Evolutionary conservation across 2,113 vertebrate genomes (phyloP).

Genomic region (Poeciliopsis retropinna): DNA sequence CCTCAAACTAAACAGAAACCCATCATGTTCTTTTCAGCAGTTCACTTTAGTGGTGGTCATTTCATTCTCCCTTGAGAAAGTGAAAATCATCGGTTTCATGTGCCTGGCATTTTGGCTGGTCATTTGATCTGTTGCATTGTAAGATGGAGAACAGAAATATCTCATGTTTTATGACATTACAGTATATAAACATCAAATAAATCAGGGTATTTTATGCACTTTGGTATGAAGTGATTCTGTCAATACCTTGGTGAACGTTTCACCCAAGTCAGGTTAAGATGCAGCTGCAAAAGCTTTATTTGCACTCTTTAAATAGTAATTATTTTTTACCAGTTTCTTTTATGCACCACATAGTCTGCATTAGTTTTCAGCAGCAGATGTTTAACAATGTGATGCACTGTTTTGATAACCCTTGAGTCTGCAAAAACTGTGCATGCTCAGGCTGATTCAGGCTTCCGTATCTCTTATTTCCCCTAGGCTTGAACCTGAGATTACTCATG

Average conservation of each 20-base stretch:
- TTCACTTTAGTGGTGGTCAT: not conserved
- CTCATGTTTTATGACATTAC: not conserved
- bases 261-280: conserved; percentile 1
- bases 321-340: conserved; percentile 15
- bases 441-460: conserved; percentile 31
- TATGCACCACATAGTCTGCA: conserved; percentile 16
- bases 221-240: not conserved
- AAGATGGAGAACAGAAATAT: not conserved
- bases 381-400: conserved; percentile 18
- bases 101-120: not conserved
- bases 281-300: not conserved
- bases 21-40: not conserved
- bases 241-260: not conserved
- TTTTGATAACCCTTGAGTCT: conserved; percentile 26
- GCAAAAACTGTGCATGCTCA: conserved; percentile 16
- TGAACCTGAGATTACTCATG: conserved; percentile 27
- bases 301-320: conserved; percentile 3
- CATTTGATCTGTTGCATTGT: not conserved
- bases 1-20: not conserved
- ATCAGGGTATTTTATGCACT: not conserved
- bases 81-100: not conserved
- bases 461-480: conserved; percentile 36
- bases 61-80: not conserved
- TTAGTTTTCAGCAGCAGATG: conserved; percentile 9
- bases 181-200: not conserved